Percentiles rank a stretch among this genome's conserved stretches.
These are phyloP conservation scores for Ibycter americanus DNA, from an alignment of 2,797 vertebrate genomes.

Conservation along the genomic window DNA sequence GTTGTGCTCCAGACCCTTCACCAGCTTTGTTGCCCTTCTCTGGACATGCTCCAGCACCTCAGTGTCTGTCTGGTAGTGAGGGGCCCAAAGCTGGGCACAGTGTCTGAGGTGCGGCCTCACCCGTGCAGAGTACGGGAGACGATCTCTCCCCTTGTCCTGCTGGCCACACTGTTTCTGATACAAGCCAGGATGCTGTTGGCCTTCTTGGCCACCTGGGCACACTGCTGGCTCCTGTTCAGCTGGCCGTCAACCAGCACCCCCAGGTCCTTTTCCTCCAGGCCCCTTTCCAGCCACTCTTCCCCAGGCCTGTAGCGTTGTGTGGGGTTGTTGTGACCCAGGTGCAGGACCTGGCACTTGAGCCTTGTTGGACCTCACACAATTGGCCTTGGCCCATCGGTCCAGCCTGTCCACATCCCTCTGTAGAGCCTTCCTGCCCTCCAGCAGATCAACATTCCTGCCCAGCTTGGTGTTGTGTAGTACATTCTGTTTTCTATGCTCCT, in stretches of 20 bases:
- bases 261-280: neutral
- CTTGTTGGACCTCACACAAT: neutral
- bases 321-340: neutral
- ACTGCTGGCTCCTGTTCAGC: neutral
- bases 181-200: neutral
- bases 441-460: neutral
- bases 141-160: neutral
- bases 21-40: neutral
- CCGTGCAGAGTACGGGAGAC: neutral
- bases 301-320: neutral
- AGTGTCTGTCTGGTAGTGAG: neutral
- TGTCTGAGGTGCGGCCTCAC: too few relatives aligned
- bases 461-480: neutral
- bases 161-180: neutral
- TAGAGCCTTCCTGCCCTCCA: neutral
- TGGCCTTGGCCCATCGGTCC: neutral
- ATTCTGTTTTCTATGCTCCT: neutral
- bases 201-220: neutral
- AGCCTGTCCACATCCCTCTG: neutral
- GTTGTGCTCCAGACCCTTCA: neutral
- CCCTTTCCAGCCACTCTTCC: neutral
- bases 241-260: neutral
- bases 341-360: neutral
- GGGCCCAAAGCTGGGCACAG: neutral
- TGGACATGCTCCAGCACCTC: neutral